Percentiles rank a stretch among this genome's conserved stretches.
These are phyloP conservation scores for Caranx ignobilis DNA, from an alignment of 2,113 vertebrate genomes.

Conservation along the genomic window DNA sequence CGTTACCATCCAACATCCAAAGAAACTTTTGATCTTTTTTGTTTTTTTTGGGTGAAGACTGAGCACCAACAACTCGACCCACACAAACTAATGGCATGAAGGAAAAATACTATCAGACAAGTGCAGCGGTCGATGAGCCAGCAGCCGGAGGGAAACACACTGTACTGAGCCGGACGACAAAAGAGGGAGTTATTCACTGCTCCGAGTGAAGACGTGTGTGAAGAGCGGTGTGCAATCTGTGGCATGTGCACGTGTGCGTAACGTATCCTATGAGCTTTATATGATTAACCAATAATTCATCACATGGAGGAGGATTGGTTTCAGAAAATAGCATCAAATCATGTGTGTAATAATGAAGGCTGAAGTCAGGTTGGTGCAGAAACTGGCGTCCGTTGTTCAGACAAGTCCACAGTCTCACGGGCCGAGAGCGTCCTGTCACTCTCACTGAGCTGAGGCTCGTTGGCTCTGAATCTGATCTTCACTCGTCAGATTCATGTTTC, in stretches of 20 bases:
- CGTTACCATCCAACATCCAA: background rate
- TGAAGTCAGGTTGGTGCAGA: background rate
- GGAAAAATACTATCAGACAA: constrained; percentile 22
- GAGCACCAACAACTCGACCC: background rate
- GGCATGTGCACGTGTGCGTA: too few relatives aligned
- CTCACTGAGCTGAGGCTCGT: background rate
- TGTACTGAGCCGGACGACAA: background rate
- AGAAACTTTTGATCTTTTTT: background rate
- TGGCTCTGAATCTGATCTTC: too few relatives aligned
- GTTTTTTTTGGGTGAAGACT: background rate
- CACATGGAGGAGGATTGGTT: background rate
- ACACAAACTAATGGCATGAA: background rate
- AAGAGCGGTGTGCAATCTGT: background rate
- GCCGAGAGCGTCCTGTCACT: too few relatives aligned
- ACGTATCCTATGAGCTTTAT: background rate
- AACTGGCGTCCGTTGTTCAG: background rate
- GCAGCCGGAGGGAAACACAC: constrained; percentile 25
- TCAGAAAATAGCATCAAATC: background rate
- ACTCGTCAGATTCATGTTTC: background rate
- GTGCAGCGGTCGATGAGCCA: background rate
- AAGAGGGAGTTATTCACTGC: background rate
- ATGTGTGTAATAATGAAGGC: background rate
- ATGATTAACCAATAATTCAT: background rate
- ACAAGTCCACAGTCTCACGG: background rate
- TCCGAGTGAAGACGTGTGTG: background rate